Percentiles rank a stretch among this genome's conserved stretches.
These are phyloP conservation scores for Tyto alba DNA, from an alignment of 2,113 vertebrate genomes.

Conservation along the genomic window DNA sequence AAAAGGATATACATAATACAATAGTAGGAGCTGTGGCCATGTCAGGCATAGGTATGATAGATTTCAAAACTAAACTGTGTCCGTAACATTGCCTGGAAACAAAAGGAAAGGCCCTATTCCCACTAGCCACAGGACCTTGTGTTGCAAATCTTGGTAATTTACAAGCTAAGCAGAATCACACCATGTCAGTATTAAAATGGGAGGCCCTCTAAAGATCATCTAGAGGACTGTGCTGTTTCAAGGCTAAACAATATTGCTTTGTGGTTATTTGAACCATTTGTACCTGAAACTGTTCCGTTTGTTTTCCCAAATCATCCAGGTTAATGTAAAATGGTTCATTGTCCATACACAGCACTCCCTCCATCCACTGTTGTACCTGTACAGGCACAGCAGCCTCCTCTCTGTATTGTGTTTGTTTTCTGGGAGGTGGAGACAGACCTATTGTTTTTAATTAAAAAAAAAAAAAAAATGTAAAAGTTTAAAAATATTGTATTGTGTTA, in stretches of 20 bases:
- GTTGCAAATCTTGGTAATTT: not conserved
- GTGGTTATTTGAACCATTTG: conserved; percentile 51
- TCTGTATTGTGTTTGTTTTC: conserved; percentile 56
- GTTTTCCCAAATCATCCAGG: conserved; percentile 20
- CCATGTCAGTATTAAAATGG: conserved; percentile 52
- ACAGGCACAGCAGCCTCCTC: conserved; percentile 53
- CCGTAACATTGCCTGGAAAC: not conserved
- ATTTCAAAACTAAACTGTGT: not conserved
- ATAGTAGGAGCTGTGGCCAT: not conserved
- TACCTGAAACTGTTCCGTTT: conserved; percentile 55
- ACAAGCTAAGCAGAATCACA: not conserved
- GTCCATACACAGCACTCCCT: conserved; percentile 47
- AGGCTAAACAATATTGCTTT: conserved; percentile 31
- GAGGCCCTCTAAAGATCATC: conserved; percentile 23
- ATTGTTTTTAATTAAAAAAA: conserved; percentile 51
- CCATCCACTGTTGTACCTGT: conserved; percentile 40
- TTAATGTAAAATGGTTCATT: conserved; percentile 55
- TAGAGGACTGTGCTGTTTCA: conserved; percentile 47
- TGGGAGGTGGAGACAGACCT: conserved; percentile 55
- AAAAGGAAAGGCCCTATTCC: not conserved
- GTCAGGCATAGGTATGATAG: not conserved
- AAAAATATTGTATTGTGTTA: conserved; percentile 60
- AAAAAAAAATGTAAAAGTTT: conserved; percentile 54
- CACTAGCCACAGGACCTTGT: not conserved
- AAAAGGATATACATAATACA: not conserved